Conservation (phyloP, 2,797 vertebrate genomes). For the Thunnus albacares region DNA sequence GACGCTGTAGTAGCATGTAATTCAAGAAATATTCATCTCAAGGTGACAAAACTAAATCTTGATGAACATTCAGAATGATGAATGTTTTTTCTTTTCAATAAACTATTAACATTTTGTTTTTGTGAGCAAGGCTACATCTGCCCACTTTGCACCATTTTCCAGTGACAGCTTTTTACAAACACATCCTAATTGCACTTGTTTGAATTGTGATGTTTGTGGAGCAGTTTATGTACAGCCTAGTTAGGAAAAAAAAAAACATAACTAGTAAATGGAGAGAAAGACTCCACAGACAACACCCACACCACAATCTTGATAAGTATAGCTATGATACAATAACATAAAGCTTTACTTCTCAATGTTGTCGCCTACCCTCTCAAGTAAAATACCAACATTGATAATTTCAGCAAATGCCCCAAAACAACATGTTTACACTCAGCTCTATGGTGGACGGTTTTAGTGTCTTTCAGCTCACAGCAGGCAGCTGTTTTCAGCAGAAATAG, state of each 20-base stretch:
- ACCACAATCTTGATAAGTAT: background rate
- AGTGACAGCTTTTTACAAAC: conserved; percentile 16
- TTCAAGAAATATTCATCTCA: background rate
- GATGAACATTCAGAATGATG: background rate
- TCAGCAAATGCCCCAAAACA: too few species aligned
- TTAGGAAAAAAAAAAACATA: background rate
- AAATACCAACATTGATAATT: too few species aligned
- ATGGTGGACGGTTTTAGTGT: too few species aligned
- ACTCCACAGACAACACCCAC: background rate
- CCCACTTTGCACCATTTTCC: background rate
- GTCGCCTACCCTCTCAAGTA: too few species aligned
- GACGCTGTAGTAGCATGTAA: background rate
- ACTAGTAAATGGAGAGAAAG: background rate
- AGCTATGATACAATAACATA: background rate
- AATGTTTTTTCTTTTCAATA: background rate
- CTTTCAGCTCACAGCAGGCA: too few species aligned
- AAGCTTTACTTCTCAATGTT: background rate
- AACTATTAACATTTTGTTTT: background rate
- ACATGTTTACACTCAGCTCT: too few species aligned
- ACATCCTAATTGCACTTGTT: background rate
- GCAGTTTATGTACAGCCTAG: background rate
- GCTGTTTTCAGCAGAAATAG: too few species aligned
- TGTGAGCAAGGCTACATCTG: background rate
- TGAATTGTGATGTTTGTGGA: background rate
- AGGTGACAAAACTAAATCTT: conserved; percentile 1